A percentile compares a stretch with the other conserved stretches of the same genome.
These are phyloP conservation scores for Nomada lathburiana DNA, from an alignment of 2,888 invertebrate genomes.

Conservation along the genomic window DNA sequence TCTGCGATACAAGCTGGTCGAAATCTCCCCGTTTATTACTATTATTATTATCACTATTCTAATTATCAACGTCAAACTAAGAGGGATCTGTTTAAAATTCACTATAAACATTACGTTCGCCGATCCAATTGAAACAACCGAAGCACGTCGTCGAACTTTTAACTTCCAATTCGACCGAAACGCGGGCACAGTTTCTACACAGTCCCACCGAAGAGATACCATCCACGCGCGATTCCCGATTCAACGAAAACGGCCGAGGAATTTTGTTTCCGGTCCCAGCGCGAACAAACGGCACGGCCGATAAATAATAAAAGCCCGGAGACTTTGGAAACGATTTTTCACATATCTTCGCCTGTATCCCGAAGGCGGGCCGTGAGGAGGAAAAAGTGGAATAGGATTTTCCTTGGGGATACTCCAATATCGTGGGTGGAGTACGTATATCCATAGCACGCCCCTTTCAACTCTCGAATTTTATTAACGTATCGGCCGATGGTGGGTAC, in stretches of 20 bases:
- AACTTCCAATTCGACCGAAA: neutral
- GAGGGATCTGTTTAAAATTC: too few species aligned
- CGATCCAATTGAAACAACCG: neutral
- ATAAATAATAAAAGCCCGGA: conserved; percentile 74
- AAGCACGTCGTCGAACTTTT: neutral
- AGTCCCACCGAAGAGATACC: conserved; percentile 27
- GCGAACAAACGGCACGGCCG: conserved; percentile 69
- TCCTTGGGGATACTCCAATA: conserved; percentile 76
- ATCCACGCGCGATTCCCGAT: conserved; percentile 38
- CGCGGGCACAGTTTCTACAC: neutral
- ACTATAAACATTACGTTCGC: neutral
- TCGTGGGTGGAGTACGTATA: conserved; percentile 74
- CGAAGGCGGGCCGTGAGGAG: conserved; percentile 54
- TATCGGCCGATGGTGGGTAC: conserved; percentile 74
- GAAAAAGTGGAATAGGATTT: conserved; percentile 74
- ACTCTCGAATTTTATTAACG: conserved; percentile 81
- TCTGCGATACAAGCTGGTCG: conserved; percentile 7
- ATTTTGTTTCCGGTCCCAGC: conserved; percentile 64
- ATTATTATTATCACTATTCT: neutral
- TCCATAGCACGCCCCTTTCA: conserved; percentile 75
- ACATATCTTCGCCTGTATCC: conserved; percentile 73
- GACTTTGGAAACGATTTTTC: conserved; percentile 73
- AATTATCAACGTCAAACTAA: too few species aligned
- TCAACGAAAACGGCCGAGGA: conserved; percentile 61
- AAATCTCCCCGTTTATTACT: neutral